phyloP scores from a whole-genome alignment of 2,113 vertebrate species.

The Misgurnus anguillicaudatus region DNA sequence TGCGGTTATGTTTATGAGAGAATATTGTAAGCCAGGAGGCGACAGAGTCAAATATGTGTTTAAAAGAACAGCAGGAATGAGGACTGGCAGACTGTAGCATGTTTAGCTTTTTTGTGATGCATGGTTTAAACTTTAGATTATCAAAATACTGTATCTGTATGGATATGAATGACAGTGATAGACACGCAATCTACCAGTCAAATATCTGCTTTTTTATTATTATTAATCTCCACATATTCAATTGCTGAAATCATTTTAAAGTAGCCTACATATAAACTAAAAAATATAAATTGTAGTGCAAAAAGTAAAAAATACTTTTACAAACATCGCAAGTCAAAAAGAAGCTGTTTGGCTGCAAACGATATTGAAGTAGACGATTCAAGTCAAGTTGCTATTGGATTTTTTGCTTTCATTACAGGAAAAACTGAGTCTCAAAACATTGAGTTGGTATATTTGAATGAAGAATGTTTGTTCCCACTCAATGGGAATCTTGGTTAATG shows the following conservation, averaged over 20 bases:
- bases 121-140: neutral
- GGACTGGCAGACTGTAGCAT: neutral
- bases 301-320: neutral
- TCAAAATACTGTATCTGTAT: no score
- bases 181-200: neutral
- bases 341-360: neutral
- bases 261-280: no score
- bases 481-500: constrained; percentile 4
- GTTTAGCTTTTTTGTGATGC: neutral
- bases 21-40: constrained; percentile 37
- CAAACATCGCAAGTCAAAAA: neutral
- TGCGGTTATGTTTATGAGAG: constrained; percentile 44
- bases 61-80: constrained; percentile 8
- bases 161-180: no score
- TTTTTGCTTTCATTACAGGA: neutral
- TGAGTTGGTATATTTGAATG: constrained; percentile 18
- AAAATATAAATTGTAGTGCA: neutral
- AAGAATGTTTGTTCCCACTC: neutral
- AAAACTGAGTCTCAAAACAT: constrained; percentile 35
- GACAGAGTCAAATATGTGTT: constrained; percentile 58
- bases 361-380: neutral
- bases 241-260: no score
- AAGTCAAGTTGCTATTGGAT: no score
- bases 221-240: no score
- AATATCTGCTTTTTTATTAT: neutral